Base-by-base conservation (phyloP, 2,888 invertebrate genomes). In the Ophraella communa region DNA sequence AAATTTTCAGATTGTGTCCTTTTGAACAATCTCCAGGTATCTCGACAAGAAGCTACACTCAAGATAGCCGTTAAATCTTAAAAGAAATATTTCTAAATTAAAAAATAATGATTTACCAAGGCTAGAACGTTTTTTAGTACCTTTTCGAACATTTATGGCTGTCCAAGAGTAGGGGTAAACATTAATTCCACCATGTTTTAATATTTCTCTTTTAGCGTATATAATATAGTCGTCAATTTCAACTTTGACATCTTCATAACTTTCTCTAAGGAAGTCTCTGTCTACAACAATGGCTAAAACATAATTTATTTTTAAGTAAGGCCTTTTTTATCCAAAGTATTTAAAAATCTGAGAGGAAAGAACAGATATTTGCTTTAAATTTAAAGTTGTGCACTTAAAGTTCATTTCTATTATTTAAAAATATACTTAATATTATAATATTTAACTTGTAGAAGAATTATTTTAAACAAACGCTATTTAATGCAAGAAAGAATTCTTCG, bases 1-100 rank as follows among this genome's bases (percentile, higher is more conserved):
- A 93, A 82, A 62, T 88, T 86, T 73, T 90, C 88, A 65, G 86
- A 85, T 74, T 87, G 85, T 0, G 89, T 86, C 1, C 85, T 81
- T 57, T 86, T 84, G 78, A 87, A 91, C 56, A 93, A 82, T 5
- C 85, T 84, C 93, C 93, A 93, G 0, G 92, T 92, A 65, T 88
- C 88, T 61, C 85, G 78, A 78, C 94, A 94, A 3, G 90, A 88
- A n/a, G 91, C 88, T 52, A 93, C 83, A 44, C 91, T 90, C 66
- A 93, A 85, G 56, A 93, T 87, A 24, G 90, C 90, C 51, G 90
- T 83, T 71, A 89, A 89, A 79, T 91, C 93, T 92, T 59, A 44
- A 71, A 60, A 24, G 21, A 47, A 56, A 35, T 44, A 53, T 57
- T 33, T 53, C 56, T 42, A 1, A 44, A 57, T 1, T 21, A 4